phyloP scores from a whole-genome alignment of 2,113 vertebrate species.

The Grammomys dolichurus region DNA sequence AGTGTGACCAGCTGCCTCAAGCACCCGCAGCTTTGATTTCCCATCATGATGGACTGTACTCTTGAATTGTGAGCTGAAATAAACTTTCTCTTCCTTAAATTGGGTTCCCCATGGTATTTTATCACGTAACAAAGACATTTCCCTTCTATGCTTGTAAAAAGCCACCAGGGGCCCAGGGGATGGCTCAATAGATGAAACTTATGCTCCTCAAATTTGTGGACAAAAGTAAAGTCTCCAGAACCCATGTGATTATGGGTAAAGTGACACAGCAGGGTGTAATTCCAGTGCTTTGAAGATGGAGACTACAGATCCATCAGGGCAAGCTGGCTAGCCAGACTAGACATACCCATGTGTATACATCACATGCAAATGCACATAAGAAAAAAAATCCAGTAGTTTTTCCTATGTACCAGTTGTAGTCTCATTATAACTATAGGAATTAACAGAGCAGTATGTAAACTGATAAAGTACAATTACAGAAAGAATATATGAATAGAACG shows the following conservation, averaged over 20 bases:
- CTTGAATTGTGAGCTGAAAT: not conserved
- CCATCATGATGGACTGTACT: not conserved
- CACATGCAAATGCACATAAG: not conserved
- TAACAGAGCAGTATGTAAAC: constrained; percentile 21
- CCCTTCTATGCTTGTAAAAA: not conserved
- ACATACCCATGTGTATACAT: not conserved
- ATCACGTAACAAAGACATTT: not conserved
- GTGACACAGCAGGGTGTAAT: not conserved
- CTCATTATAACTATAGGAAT: constrained; percentile 5
- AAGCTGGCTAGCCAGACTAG: not conserved
- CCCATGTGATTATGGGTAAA: too few relatives aligned
- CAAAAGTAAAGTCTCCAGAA: not conserved
- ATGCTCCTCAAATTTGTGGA: not conserved
- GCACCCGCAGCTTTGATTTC: not conserved
- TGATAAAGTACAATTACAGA: not conserved
- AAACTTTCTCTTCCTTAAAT: not conserved
- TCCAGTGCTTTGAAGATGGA: not conserved
- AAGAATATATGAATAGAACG: not conserved
- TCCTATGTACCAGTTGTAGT: not conserved
- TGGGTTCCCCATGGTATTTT: not conserved
- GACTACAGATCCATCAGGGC: not conserved
- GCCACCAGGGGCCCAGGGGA: not conserved
- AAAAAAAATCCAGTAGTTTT: not conserved
- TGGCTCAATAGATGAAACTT: not conserved
- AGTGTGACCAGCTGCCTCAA: not conserved